Percentiles rank a stretch among this genome's conserved stretches.
phyloP scores from a whole-genome alignment of 1,140 invertebrate species.

The Anthonomus grandis region DNA sequence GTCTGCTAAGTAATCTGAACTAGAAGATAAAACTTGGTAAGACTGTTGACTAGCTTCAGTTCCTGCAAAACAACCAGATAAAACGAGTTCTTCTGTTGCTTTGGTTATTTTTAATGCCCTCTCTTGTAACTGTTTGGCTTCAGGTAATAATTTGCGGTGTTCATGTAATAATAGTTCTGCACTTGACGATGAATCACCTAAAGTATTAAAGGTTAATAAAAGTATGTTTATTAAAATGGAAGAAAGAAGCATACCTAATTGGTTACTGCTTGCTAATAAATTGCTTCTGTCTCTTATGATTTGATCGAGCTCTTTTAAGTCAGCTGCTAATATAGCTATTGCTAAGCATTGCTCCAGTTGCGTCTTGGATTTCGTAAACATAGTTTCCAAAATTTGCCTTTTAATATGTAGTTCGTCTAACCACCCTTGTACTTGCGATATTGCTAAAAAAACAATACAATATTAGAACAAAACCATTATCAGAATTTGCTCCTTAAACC shows the following conservation, averaged over 20 bases:
- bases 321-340: slow-evolving; percentile 67
- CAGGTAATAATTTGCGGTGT: slow-evolving; percentile 66
- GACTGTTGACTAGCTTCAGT: slow-evolving; percentile 70
- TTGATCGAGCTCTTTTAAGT: slow-evolving; percentile 67
- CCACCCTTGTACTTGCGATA: slow-evolving; percentile 71
- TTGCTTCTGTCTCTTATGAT: slow-evolving; percentile 53
- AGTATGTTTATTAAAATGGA: too few relatives aligned
- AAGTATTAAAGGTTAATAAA: slow-evolving; percentile 23
- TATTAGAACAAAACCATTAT: neutral
- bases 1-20: slow-evolving; percentile 70
- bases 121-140: slow-evolving; percentile 75
- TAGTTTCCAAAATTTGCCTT: slow-evolving; percentile 67
- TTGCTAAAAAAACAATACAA: slow-evolving; percentile 50
- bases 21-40: slow-evolving; percentile 68
- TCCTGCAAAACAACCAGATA: slow-evolving; percentile 65
- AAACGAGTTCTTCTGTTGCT: slow-evolving; percentile 72
- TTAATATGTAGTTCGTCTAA: slow-evolving; percentile 75
- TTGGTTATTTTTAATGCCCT: slow-evolving; percentile 72
- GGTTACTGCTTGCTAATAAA: slow-evolving; percentile 51
- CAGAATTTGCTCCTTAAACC: slow-evolving; percentile 45
- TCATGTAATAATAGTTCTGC: slow-evolving; percentile 67
- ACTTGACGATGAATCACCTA: slow-evolving; percentile 66
- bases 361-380: slow-evolving; percentile 66
- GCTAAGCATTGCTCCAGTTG: slow-evolving; percentile 77
- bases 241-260: slow-evolving; percentile 51